Conservation (phyloP, 2,113 vertebrate genomes). For the Vicugna pacos region DNA sequence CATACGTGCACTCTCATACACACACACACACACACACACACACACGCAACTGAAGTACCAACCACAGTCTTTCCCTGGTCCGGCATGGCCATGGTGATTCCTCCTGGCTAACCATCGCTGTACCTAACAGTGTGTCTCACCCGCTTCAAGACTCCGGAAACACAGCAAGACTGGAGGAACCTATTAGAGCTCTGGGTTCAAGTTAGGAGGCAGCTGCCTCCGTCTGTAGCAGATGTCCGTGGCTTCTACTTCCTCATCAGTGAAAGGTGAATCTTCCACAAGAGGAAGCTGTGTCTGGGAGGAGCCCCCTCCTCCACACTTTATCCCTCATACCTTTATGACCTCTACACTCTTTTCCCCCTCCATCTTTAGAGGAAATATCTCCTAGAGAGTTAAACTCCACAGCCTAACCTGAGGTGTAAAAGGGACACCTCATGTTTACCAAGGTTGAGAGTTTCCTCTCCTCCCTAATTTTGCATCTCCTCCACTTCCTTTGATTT, state of each 20-base stretch:
- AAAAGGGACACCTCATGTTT: not conserved
- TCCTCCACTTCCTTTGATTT: not conserved
- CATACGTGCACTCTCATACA: accelerated
- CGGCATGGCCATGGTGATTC: accelerated
- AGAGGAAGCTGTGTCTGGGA: too few species aligned
- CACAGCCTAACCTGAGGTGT: not conserved
- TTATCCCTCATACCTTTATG: too few species aligned
- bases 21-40: not conserved
- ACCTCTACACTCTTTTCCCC: not conserved
- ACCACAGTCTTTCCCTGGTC: not conserved
- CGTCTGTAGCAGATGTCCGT: not conserved
- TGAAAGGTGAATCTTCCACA: not conserved
- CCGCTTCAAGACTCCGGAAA: accelerated
- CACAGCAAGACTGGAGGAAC: not conserved
- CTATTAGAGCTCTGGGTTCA: not conserved
- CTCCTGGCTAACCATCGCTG: too few species aligned
- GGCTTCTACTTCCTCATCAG: not conserved
- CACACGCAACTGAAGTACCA: not conserved
- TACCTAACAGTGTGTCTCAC: not conserved
- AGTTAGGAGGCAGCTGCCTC: not conserved
- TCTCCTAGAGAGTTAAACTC: not conserved
- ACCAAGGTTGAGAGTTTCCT: not conserved
- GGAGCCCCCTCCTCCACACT: not conserved
- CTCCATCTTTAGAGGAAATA: not conserved
- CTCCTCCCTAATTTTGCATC: not conserved